Base-by-base conservation (phyloP, 1,140 invertebrate genomes). In the Sitophilus oryzae region DNA sequence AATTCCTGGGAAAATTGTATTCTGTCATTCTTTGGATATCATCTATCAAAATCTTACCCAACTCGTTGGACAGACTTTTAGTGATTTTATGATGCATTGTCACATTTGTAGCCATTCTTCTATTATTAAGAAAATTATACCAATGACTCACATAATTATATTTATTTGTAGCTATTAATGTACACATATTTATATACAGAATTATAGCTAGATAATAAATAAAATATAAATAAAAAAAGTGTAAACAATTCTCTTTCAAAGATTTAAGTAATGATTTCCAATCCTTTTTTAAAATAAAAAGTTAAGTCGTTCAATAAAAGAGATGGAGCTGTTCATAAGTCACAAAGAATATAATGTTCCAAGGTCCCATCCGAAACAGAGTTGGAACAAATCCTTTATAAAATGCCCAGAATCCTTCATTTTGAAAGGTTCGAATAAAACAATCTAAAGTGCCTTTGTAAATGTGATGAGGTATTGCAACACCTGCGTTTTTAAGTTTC, bases 301-400 rank as follows among this genome's bases (percentile, higher is more conserved):
- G n/a, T n/a, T n/a, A n/a, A 2, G 20, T n/a, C n/a, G 14, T 14
- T 62, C 66, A 78, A 70, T 82, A 82, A 50, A 82, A 61, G 61
- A 74, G 73, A 67, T 91, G 89, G 21, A 96, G 76, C 71, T 94
- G 91, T 73, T 95, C 92, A 73, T 93, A 96, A n/a, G 89, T 90
- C 62, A 95, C 82, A 73, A 96, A 96, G 77, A 96, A 96, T 69
- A 96, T 95, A 42, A 96, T 88, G 76, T 96, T 96, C 93, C 87
- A 90, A 5, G 88, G 88, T 15, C 86, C 87, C 82, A 89, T 87
- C 66, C 88, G 74, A 38, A 88, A 75, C 78, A 85, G 89, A 8
- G 86, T 89, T 8, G 89, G 89, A 37, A 91, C 73, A 66, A 91
- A 90, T 45, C 89, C 89, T 76, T 88, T 89, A 67, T 91, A 93